phyloP scores from a whole-genome alignment of 1,140 invertebrate species.

The Micrasema longulum region DNA sequence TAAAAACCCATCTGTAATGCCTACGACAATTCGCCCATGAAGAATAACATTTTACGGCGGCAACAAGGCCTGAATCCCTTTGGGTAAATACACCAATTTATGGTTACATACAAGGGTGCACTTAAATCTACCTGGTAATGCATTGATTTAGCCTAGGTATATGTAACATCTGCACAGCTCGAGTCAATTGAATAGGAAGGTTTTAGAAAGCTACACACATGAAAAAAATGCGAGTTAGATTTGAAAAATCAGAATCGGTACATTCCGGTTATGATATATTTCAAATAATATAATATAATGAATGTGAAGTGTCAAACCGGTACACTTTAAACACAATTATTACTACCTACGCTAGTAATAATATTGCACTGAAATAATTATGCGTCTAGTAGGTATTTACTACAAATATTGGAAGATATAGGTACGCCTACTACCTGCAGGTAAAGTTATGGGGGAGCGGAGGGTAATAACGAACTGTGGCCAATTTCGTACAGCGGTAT shows the following conservation, averaged over 20 bases:
- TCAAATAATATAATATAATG: no score
- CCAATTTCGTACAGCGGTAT: no score
- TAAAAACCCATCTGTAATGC: conserved; percentile 45
- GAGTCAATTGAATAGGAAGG: conserved; percentile 11
- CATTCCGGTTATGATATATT: conserved; percentile 6
- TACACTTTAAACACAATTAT: no score
- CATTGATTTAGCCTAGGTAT: conserved; percentile 32
- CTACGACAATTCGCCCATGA: conserved; percentile 11
- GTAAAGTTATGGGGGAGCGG: no score
- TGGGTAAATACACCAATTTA: conserved; percentile 31
- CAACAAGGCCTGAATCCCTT: background rate
- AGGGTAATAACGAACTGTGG: no score
- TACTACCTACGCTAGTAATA: no score
- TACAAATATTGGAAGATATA: no score
- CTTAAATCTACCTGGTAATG: conserved; percentile 52
- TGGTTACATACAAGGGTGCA: conserved; percentile 41
- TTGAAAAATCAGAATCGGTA: background rate
- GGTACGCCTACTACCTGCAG: no score
- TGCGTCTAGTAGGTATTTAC: no score
- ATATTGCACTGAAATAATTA: no score
- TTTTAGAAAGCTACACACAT: background rate
- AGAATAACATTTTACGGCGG: background rate
- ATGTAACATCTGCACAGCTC: conserved; percentile 44
- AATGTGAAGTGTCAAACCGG: no score
- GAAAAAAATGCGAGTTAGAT: conserved; percentile 11